These are phyloP conservation scores for Rhadina sibilatrix DNA, from an alignment of 2,113 vertebrate genomes.

Conservation along the genomic window DNA sequence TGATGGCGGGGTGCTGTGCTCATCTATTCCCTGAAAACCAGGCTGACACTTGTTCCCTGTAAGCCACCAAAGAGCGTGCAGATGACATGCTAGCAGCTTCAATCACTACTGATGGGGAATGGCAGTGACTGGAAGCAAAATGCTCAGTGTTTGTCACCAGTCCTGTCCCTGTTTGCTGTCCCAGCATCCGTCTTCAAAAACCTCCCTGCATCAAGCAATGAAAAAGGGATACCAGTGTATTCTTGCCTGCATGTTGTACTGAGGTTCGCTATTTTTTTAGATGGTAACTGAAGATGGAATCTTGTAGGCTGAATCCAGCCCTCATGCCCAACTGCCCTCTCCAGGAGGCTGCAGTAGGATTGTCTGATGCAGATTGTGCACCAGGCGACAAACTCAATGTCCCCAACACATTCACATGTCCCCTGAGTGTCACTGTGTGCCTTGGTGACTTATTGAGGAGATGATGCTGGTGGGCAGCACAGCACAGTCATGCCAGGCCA, in stretches of 20 bases:
- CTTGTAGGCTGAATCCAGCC: neutral
- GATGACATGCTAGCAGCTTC: constrained; percentile 35
- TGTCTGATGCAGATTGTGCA: neutral
- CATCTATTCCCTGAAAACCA: constrained; percentile 55
- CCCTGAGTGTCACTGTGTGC: neutral
- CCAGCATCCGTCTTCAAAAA: neutral
- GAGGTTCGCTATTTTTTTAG: neutral
- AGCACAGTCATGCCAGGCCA: neutral
- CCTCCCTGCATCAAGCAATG: rapidly evolving
- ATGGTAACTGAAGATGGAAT: neutral
- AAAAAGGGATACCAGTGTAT: neutral
- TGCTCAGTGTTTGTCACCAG: constrained; percentile 24
- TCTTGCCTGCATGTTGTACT: neutral
- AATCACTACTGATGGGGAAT: constrained; percentile 17
- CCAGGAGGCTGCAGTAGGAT: neutral
- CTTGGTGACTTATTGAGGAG: neutral
- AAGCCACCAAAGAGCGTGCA: constrained; percentile 39
- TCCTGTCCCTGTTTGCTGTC: neutral
- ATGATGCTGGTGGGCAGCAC: neutral
- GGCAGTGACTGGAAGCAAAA: constrained; percentile 49
- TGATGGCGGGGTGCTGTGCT: constrained; percentile 45
- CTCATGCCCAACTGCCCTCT: neutral
- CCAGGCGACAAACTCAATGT: neutral
- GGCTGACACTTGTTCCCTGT: constrained; percentile 51
- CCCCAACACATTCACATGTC: neutral